These are phyloP conservation scores for Cordilura impudica DNA, from an alignment of 2,888 invertebrate species.

Conservation along the genomic window DNA sequence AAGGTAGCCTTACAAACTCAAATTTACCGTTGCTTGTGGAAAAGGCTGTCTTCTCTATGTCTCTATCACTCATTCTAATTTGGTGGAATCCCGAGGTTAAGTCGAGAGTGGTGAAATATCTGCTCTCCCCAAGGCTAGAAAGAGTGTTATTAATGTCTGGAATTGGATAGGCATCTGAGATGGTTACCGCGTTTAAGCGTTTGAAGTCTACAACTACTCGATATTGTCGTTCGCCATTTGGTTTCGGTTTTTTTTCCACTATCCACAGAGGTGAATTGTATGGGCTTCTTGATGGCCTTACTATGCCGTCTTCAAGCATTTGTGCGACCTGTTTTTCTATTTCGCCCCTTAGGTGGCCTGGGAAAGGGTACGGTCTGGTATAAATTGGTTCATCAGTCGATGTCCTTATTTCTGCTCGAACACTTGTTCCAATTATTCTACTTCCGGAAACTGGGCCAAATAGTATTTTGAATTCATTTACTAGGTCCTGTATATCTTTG, in stretches of 20 bases:
- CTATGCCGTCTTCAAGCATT: conserved; percentile 1
- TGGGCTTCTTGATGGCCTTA: background rate
- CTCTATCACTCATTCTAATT: background rate
- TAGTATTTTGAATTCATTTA: conserved; percentile 5
- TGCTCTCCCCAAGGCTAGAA: background rate
- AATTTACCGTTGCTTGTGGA: background rate
- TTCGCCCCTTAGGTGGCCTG: conserved; percentile 8
- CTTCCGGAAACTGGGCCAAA: conserved; percentile 41
- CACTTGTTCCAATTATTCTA: conserved; percentile 26
- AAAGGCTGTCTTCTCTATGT: background rate
- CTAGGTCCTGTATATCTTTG: background rate
- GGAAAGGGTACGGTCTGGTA: conserved; percentile 52
- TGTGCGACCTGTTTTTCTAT: background rate
- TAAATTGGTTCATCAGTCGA: conserved; percentile 49
- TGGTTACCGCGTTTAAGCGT: background rate
- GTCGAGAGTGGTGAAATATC: background rate
- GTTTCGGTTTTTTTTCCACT: background rate
- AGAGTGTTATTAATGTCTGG: conserved; percentile 15
- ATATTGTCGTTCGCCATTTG: background rate
- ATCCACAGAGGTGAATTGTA: background rate
- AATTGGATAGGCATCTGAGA: background rate
- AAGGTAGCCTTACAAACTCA: background rate
- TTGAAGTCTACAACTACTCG: conserved; percentile 2
- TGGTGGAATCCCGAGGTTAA: conserved; percentile 15
- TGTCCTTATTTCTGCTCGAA: conserved; percentile 54